A percentile compares a stretch with the other conserved stretches of the same genome.
These are phyloP conservation scores for Lordiphosa andalusiaca DNA, from an alignment of 2,888 invertebrate genomes.

Conservation along the genomic window DNA sequence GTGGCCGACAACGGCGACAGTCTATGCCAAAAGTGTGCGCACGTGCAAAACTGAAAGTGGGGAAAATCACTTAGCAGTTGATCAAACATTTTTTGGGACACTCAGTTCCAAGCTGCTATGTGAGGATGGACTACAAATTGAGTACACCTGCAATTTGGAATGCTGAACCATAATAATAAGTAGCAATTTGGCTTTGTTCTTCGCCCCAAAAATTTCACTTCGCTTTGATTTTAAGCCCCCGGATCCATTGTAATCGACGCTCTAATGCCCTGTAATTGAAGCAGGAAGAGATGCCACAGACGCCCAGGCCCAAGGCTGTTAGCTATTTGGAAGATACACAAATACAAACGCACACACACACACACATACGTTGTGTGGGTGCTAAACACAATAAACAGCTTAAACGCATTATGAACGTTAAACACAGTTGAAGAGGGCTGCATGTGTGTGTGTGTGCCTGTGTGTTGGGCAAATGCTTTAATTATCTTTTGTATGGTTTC, in stretches of 20 bases:
- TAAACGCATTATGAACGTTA: slow-evolving; percentile 51
- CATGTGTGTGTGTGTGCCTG: neutral
- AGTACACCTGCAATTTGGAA: neutral
- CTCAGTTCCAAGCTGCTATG: too few relatives aligned
- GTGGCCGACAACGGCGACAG: slow-evolving; percentile 35
- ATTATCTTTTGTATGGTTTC: slow-evolving; percentile 18
- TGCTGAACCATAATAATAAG: neutral
- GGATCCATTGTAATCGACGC: slow-evolving; percentile 39
- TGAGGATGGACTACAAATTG: slow-evolving; percentile 37
- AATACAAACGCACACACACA: slow-evolving; percentile 12
- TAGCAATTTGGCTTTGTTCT: neutral
- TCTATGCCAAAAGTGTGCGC: slow-evolving; percentile 3
- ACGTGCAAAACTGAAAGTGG: slow-evolving; percentile 9
- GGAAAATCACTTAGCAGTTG: too few relatives aligned
- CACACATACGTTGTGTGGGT: slow-evolving; percentile 9
- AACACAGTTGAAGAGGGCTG: slow-evolving; percentile 9
- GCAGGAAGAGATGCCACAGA: slow-evolving; percentile 5
- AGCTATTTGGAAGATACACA: slow-evolving; percentile 53
- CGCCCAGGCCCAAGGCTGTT: slow-evolving; percentile 9
- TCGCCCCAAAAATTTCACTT: slow-evolving; percentile 1
- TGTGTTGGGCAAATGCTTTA: slow-evolving; percentile 18
- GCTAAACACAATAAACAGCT: slow-evolving; percentile 57
- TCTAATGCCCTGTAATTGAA: slow-evolving; percentile 49
- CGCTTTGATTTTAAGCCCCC: slow-evolving; percentile 7
- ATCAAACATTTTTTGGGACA: too few relatives aligned